A percentile compares a stretch with the other conserved stretches of the same genome.
phyloP scores from a whole-genome alignment of 1,140 invertebrate species.

The Aethina tumida region DNA sequence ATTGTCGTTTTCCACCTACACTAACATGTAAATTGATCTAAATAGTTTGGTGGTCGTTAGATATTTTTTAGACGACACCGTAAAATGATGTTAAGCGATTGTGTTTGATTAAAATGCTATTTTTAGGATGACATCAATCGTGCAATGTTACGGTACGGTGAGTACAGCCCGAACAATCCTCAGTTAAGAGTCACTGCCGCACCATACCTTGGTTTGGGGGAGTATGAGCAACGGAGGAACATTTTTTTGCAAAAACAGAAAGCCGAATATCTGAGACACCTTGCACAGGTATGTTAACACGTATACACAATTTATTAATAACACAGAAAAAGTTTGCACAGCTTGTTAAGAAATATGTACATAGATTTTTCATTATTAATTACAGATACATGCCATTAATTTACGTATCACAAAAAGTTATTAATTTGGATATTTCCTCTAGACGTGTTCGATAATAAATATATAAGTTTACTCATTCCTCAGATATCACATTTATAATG shows the following conservation, averaged over 20 bases:
- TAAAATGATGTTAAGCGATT: too few species aligned
- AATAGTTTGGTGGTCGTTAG: too few species aligned
- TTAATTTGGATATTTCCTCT: neutral
- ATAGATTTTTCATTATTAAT: neutral
- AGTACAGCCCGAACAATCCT: conserved; percentile 47
- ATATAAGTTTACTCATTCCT: too few species aligned
- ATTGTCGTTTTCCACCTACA: too few species aligned
- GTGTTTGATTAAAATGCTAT: too few species aligned
- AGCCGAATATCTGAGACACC: conserved; percentile 42
- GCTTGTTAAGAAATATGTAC: neutral
- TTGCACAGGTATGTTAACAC: conserved; percentile 45
- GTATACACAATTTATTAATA: neutral
- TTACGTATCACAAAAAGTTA: neutral
- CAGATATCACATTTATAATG: too few species aligned
- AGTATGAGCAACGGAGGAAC: conserved; percentile 42
- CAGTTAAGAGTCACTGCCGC: conserved; percentile 38
- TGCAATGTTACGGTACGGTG: conserved; percentile 45
- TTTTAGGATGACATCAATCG: too few species aligned
- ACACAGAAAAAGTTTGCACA: neutral
- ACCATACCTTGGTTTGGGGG: conserved; percentile 42
- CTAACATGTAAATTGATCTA: too few species aligned
- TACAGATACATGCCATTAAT: neutral
- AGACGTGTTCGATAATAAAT: neutral
- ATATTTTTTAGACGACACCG: too few species aligned
- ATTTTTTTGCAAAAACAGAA: conserved; percentile 39